Evolutionary conservation across 1,140 invertebrate genomes (phyloP), one percentile per base, ranked within the genome.

Genomic region (Drosophila parabipectinata): DNA sequence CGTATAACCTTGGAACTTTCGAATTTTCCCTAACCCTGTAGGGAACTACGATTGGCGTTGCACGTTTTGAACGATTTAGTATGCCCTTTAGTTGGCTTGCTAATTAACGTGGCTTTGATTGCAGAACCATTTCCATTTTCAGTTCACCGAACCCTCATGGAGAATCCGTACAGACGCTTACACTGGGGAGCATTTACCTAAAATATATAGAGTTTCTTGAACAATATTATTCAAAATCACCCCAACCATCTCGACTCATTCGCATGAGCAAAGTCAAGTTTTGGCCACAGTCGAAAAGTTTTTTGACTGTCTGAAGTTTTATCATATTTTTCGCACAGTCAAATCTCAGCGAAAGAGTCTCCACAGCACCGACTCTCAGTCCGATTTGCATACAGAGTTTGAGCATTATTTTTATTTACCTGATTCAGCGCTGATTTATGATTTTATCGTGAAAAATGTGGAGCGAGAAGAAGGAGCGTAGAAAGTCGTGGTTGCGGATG

Each of bases 381-480:
- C 87, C 75, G 88, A 88, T 88, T 88, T 88, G 83, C 83, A 88
- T 88, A 88, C 83, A 81, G 83, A 82, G 64, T 81, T 84, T 61
- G 76, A 88, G 84, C 83, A 88, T 88, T 88, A 88, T 88, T 88
- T 88, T 88, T 88, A 88, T 88, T 88, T 88, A 88, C 83, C 83
- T 88, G 83, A 88, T 88, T 88, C 83, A 72, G 76, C 83, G 83
- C 71, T 88, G 83, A 88, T 88, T 88, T 88, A 88, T 88, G 83
- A 88, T 88, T 88, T 88, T 89, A 88, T 88, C 72, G 58, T 68
- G 50, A 48, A 77, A 62, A 66, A 39, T 56, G 53, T 54, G 61
- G 59, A 50, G 59, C 18, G 39, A 8, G 28, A 9, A 15, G 58
- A 7, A 28, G 15, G 58, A 21, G 21, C 15, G 15, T 5, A 21